phyloP scores from a whole-genome alignment of 2,113 vertebrate genomes.

The Notechis scutatus region DNA sequence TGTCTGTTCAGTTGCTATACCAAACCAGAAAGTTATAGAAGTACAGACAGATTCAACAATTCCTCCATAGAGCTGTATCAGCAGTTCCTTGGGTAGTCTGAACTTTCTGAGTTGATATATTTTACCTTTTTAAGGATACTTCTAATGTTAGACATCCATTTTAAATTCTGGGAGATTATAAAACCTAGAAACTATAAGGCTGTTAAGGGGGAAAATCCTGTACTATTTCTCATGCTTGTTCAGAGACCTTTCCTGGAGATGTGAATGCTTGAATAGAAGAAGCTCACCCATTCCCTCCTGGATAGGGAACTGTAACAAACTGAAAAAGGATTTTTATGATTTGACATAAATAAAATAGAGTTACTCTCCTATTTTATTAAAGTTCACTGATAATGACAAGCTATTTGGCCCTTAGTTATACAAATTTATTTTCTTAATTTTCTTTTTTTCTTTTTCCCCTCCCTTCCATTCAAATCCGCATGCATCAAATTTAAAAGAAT shows the following conservation, averaged over 20 bases:
- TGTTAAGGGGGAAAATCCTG: neutral
- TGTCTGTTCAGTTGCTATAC: neutral
- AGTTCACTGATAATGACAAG: neutral
- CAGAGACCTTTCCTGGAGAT: neutral
- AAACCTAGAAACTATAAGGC: neutral
- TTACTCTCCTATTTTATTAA: neutral
- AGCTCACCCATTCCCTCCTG: neutral
- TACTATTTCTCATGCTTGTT: neutral
- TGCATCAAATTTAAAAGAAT: neutral
- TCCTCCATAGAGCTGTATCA: neutral
- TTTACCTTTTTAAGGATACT: neutral
- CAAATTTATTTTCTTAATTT: neutral
- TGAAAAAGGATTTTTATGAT: neutral
- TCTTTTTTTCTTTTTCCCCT: neutral
- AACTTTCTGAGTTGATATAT: neutral
- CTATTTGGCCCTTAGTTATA: neutral
- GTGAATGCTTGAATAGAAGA: neutral
- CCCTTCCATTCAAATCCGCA: neutral
- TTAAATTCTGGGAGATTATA: neutral
- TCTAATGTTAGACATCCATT: neutral
- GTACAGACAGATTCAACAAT: neutral
- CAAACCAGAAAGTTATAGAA: neutral
- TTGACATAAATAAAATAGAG: neutral
- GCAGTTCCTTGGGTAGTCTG: neutral
- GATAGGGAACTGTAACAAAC: neutral